Evolutionary conservation across 2,888 invertebrate genomes (phyloP).

Genomic region (Plebejus argus): DNA sequence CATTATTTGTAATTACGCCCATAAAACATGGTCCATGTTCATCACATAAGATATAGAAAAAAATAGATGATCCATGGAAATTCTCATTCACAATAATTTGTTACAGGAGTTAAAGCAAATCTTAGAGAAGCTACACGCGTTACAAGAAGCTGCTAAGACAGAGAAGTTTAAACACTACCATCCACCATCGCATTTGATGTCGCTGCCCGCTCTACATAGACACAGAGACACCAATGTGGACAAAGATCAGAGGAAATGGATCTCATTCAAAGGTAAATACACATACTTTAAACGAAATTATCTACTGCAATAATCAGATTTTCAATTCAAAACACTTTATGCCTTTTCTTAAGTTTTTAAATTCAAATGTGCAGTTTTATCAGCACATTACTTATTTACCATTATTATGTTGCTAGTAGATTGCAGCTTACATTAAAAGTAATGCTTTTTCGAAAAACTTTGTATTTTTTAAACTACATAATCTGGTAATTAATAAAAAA

Average conservation of each 20-base stretch:
- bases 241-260: slow-evolving; percentile 71
- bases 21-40: too few relatives aligned
- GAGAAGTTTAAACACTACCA: slow-evolving; percentile 60
- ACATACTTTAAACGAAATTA: neutral
- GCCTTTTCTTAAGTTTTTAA: too few relatives aligned
- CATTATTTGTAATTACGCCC: neutral
- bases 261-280: slow-evolving; percentile 71
- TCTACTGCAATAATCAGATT: too few relatives aligned
- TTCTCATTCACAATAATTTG: neutral
- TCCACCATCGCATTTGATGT: slow-evolving; percentile 63
- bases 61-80: neutral
- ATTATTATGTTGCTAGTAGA: too few relatives aligned
- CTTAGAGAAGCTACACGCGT: slow-evolving; percentile 64
- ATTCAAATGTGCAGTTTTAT: too few relatives aligned
- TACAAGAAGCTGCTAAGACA: slow-evolving; percentile 63
- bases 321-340: too few relatives aligned
- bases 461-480: too few relatives aligned
- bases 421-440: too few relatives aligned
- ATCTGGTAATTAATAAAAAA: too few relatives aligned
- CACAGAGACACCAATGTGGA: slow-evolving; percentile 75
- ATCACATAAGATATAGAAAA: neutral
- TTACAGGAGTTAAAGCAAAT: slow-evolving; percentile 66
- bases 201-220: slow-evolving; percentile 64
- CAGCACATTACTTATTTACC: too few relatives aligned
- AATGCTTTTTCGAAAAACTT: too few relatives aligned